Evolutionary conservation across 2,113 vertebrate species (phyloP).

Genomic region (Salvelinus fontinalis): DNA sequence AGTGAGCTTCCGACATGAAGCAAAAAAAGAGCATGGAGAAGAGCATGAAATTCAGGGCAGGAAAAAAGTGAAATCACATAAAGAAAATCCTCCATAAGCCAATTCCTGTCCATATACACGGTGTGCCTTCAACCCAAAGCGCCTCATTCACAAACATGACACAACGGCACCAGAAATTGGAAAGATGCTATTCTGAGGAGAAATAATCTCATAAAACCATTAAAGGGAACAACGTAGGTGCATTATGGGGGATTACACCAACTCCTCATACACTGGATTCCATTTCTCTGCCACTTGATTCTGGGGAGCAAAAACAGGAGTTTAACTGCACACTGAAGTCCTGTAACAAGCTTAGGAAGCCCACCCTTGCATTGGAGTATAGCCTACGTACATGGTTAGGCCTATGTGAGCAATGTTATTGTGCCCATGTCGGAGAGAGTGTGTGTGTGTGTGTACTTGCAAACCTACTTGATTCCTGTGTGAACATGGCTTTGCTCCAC

Average conservation of each 20-base stretch:
- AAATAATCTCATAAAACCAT: constrained; percentile 78
- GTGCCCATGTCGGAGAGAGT: too few species aligned
- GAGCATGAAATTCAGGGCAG: constrained; percentile 35
- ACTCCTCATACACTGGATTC: constrained; percentile 7
- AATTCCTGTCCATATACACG: constrained; percentile 48
- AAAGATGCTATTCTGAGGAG: constrained; percentile 62
- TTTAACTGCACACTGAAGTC: constrained; percentile 31
- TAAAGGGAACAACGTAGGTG: constrained; percentile 69
- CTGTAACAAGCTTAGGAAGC: constrained; percentile 46
- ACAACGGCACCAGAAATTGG: constrained; percentile 44
- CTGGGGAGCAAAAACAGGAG: not conserved
- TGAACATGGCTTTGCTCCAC: not conserved
- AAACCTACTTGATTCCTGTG: constrained; percentile 8
- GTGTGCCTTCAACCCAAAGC: constrained; percentile 48
- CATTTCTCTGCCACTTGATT: not conserved
- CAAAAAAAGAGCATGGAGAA: not conserved
- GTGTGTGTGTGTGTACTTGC: constrained; percentile 10
- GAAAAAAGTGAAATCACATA: constrained; percentile 55
- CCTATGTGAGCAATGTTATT: not conserved
- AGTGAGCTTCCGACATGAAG: not conserved
- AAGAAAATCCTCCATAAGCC: constrained; percentile 68
- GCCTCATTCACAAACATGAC: constrained; percentile 67
- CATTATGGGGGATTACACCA: constrained; percentile 64
- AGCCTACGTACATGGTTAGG: not conserved
- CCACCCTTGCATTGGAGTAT: constrained; percentile 23